Percentiles rank a stretch among this genome's conserved stretches.
Conservation (phyloP, 2,797 vertebrate genomes). For the Dipus sagitta region DNA sequence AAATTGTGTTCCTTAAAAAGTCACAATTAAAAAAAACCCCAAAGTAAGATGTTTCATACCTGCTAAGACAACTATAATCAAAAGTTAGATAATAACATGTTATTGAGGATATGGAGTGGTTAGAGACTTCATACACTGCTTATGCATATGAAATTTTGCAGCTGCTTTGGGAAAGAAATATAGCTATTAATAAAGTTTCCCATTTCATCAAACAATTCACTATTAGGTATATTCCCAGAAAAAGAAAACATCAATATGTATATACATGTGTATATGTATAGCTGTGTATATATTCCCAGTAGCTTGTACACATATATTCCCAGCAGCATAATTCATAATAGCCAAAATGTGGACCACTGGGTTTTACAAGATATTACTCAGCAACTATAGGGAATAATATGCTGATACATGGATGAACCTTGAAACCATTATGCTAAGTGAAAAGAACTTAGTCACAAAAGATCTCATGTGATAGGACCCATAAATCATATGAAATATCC, state of each 20-base stretch:
- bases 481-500: neutral
- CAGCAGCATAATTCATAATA: too few relatives aligned
- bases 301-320: too few relatives aligned
- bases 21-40: neutral
- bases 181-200: neutral
- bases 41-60: neutral
- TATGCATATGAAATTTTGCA: neutral
- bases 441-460: too few relatives aligned
- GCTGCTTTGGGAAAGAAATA: constrained; percentile 24
- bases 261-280: neutral
- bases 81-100: neutral
- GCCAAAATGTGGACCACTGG: too few relatives aligned
- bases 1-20: neutral
- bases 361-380: neutral
- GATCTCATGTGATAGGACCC: neutral
- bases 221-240: neutral
- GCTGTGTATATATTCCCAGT: neutral
- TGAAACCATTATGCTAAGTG: neutral
- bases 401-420: neutral
- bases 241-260: neutral
- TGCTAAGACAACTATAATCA: constrained; percentile 19
- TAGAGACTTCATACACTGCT: neutral
- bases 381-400: constrained; percentile 25
- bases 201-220: constrained; percentile 3
- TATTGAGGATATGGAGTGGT: neutral